Conservation (phyloP, 2,888 invertebrate genomes). For the Allolobophora icterica region DNA sequence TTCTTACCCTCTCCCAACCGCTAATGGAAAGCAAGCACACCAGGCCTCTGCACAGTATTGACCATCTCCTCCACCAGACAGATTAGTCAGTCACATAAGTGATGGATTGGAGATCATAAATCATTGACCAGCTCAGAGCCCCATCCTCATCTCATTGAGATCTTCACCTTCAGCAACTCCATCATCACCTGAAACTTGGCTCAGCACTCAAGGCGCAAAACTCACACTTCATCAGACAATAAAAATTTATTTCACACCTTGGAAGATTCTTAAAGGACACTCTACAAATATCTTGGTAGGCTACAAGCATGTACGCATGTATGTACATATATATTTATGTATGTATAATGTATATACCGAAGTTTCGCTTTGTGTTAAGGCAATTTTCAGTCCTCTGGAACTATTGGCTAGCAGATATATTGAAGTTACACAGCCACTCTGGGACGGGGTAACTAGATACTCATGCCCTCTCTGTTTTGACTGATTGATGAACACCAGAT, state of each 20-base stretch:
- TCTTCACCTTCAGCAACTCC: slow-evolving; percentile 1
- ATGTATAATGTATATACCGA: background rate
- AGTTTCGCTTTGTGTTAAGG: background rate
- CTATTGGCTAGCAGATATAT: too few relatives aligned
- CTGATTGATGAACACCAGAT: too few relatives aligned
- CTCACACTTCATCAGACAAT: too few relatives aligned
- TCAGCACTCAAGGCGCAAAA: too few relatives aligned
- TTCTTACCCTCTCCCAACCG: background rate
- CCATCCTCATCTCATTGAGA: background rate
- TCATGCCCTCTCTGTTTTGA: too few relatives aligned
- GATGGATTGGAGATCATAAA: background rate
- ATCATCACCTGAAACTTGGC: background rate
- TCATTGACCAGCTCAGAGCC: background rate
- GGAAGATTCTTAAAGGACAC: background rate
- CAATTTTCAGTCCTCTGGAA: too few relatives aligned
- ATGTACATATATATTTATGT: background rate
- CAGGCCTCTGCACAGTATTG: background rate
- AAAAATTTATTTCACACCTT: background rate
- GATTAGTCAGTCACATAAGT: background rate
- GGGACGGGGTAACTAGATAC: too few relatives aligned
- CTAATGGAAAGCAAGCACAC: background rate
- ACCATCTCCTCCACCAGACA: background rate
- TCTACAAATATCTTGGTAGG: background rate
- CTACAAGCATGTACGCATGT: background rate
- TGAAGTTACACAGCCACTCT: too few relatives aligned